phyloP scores from a whole-genome alignment of 2,113 vertebrate genomes.

The Oreotragus oreotragus region DNA sequence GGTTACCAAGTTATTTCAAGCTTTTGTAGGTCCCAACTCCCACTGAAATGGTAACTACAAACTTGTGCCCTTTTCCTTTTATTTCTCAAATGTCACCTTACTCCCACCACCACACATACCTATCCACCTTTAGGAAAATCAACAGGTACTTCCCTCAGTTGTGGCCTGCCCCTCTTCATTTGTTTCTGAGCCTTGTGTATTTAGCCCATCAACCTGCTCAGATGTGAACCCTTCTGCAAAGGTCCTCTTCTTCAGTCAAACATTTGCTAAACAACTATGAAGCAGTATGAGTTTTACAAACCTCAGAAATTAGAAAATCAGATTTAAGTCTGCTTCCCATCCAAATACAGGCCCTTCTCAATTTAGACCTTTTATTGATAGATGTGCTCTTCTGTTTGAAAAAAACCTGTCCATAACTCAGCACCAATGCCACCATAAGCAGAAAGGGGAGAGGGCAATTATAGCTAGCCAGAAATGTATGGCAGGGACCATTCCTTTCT shows the following conservation, averaged over 20 bases:
- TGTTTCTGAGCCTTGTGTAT: not conserved
- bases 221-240: not conserved
- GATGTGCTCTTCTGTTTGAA: constrained; percentile 11
- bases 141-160: not conserved
- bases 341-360: constrained; percentile 19
- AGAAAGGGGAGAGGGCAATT: not conserved
- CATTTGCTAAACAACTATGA: not conserved
- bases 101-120: not conserved
- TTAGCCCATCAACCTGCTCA: not conserved
- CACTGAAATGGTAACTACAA: constrained; percentile 8
- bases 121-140: not conserved
- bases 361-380: constrained; percentile 27
- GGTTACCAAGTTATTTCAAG: constrained; percentile 4
- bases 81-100: not conserved
- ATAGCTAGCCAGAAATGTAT: not conserved
- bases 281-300: constrained; percentile 8
- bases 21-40: not conserved
- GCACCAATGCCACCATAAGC: constrained; percentile 6
- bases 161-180: not conserved
- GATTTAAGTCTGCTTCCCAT: not conserved
- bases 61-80: not conserved
- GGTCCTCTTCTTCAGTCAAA: not conserved
- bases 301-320: constrained; percentile 36
- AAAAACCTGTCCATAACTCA: not conserved
- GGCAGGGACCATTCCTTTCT: constrained; percentile 29